Percentiles rank a stretch among this genome's conserved stretches.
Conservation (phyloP, 2,888 invertebrate species). For the Antitype chi region DNA sequence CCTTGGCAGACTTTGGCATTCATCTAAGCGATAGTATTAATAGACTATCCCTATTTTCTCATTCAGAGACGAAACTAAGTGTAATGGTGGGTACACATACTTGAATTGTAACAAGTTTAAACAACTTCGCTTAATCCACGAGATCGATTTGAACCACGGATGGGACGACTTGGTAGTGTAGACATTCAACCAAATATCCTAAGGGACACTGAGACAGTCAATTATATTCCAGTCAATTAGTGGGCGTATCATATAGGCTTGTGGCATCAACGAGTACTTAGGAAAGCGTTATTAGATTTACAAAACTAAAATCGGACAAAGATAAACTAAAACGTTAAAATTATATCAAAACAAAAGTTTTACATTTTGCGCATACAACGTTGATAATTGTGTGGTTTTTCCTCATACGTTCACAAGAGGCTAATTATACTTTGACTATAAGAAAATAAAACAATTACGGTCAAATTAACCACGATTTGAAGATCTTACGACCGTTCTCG, state of each 20-base stretch:
- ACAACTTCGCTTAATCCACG: not conserved
- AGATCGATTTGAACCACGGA: not conserved
- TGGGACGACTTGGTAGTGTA: not conserved
- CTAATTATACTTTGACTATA: constrained; percentile 28
- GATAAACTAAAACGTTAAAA: not conserved
- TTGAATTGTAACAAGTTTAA: no score
- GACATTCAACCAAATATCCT: not conserved
- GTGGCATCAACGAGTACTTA: no score
- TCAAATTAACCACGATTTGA: constrained; percentile 13
- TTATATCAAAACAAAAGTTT: not conserved
- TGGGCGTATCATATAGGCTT: not conserved
- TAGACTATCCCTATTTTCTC: no score
- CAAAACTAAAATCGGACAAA: not conserved
- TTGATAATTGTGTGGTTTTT: constrained; percentile 29
- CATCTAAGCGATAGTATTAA: not conserved
- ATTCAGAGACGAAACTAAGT: not conserved
- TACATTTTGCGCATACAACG: constrained; percentile 9
- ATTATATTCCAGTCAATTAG: not conserved
- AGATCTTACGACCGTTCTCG: no score
- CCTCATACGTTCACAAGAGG: constrained; percentile 12
- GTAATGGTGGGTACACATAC: no score
- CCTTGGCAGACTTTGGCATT: not conserved
- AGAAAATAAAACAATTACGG: constrained; percentile 26
- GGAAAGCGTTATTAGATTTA: no score
- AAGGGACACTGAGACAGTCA: not conserved